Evolutionary conservation across 2,113 vertebrate genomes (phyloP), one percentile per base, ranked within the genome.

Genomic region (Clarias macrocephalus): DNA sequence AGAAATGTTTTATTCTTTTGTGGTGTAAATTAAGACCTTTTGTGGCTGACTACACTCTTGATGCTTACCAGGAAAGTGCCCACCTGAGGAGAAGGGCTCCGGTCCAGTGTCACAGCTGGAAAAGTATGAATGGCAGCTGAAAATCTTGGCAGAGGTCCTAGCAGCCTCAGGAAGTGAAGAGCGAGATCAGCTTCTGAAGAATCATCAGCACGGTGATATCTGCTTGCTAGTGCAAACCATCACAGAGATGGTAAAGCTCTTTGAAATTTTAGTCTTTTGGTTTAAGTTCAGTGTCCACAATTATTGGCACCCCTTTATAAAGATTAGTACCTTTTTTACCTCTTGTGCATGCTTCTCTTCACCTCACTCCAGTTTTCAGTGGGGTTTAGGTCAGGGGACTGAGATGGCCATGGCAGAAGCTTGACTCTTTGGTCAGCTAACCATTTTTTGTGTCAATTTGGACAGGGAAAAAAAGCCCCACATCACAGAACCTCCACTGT

Each of bases 121-220:
- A 87, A 88, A 91, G 0, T 93, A 94, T 0, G 93, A 95, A 84
- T 92, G 93, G 93, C 95, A 96, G 92, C 90, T 95, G 85, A 93
- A 89, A 89, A 92, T 90, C 30, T 86, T 95, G 11, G 91, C 91
- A 86, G 92, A 93, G 25, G 89, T 92, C 37, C 84, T 94, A 2
- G 91, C 91, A 1, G 92, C 93, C 87, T 89, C 90, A 77, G 92
- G 93, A 83, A 91, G 80, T 81, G 68, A 89, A 1, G 94, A 93
- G 90, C 93, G 94, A 93, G 93, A 91, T 33, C 93, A 94, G 85
- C 93, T 96, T 12, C 92, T 95, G 80, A 93, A 88, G 25, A 89
- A 86, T 11, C 92, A 95, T 85, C 86, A 86, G 0, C 88, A 94
- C 0, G 92, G 92, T 5, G 94, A 94, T 11, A 84, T 94, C 65